A percentile compares a stretch with the other conserved stretches of the same genome.
These are phyloP conservation scores for Pecten maximus DNA, from an alignment of 2,888 invertebrate genomes.

Conservation along the genomic window DNA sequence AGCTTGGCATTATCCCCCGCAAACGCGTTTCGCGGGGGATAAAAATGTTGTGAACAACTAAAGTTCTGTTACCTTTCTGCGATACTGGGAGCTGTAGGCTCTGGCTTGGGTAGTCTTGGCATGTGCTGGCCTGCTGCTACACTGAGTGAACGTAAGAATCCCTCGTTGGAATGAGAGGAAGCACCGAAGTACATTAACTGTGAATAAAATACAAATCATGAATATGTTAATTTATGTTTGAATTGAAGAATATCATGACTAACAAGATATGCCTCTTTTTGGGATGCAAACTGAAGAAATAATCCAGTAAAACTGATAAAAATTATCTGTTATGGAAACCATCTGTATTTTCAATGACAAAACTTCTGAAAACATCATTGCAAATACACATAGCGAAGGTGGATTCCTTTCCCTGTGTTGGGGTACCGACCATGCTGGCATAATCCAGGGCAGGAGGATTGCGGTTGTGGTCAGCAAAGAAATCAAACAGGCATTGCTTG, in stretches of 20 bases:
- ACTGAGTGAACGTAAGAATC: slow-evolving; percentile 81
- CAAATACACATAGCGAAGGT: not conserved
- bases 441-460: slow-evolving; percentile 77
- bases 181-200: slow-evolving; percentile 81
- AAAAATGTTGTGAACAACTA: too few species aligned
- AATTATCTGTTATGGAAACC: not conserved
- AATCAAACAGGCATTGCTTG: slow-evolving; percentile 78
- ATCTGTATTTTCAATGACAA: too few species aligned
- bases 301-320: not conserved
- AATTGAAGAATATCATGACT: too few species aligned
- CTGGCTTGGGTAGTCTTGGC: slow-evolving; percentile 71
- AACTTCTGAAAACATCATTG: too few species aligned
- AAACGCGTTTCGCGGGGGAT: too few species aligned
- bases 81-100: slow-evolving; percentile 53
- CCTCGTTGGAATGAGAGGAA: slow-evolving; percentile 76
- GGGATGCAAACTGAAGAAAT: too few species aligned
- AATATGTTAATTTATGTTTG: not conserved
- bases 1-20: too few species aligned
- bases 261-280: too few species aligned
- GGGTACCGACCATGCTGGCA: slow-evolving; percentile 75
- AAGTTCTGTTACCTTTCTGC: slow-evolving; percentile 47
- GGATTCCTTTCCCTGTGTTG: not conserved
- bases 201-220: slow-evolving; percentile 50
- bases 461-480: slow-evolving; percentile 78
- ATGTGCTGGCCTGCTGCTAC: slow-evolving; percentile 79